Evolutionary conservation across 2,888 invertebrate genomes (phyloP), one percentile per base, ranked within the genome.

Genomic region (Calephelis perditalis): DNA sequence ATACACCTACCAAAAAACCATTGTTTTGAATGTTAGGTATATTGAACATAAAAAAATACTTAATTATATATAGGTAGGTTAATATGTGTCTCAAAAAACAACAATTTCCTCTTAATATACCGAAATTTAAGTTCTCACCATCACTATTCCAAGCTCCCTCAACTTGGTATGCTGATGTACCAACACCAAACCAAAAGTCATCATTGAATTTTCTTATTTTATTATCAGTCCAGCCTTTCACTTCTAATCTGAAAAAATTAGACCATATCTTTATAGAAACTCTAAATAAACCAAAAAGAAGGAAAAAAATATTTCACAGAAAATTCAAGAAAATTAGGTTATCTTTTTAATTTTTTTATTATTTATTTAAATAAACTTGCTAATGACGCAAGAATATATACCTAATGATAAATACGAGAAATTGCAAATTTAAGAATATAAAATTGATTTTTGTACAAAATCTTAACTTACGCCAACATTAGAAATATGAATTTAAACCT

Each of bases 71-170:
- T 26, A 26, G 3, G 26, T 26, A 26, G 3, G 26, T 26, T 26
- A 26, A 26, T 3, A 4, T 26, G 26, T 26, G 15, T 26, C 4
- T 26, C 3, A 26, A 26, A 1, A 26, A 26, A 26, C 26, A 26
- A 26, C 26, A 26, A 1, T 26, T 26, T 26, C 3, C 26, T 26
- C 3, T 26, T 26, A 26, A 26, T 26, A 26, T 26, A 26, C 26
- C 26, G 5, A 40, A 40, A 8, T 40, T 8, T 37, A 36, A 37
- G 0, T 45, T 47, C 56, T 70, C 69, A 83, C 84, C 82, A 67
- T 81, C 82, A 58, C 73, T 74, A 64, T 82, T 68, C 83, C 82
- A 82, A 6, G 67, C 83, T 11, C 83, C 83, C 52, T 83, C 83
- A 2, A 84, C 76, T 64, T 84, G 84, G 65, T 83, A 83, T 0